Conservation (phyloP, 2,113 vertebrate genomes). For the Suricata suricatta region DNA sequence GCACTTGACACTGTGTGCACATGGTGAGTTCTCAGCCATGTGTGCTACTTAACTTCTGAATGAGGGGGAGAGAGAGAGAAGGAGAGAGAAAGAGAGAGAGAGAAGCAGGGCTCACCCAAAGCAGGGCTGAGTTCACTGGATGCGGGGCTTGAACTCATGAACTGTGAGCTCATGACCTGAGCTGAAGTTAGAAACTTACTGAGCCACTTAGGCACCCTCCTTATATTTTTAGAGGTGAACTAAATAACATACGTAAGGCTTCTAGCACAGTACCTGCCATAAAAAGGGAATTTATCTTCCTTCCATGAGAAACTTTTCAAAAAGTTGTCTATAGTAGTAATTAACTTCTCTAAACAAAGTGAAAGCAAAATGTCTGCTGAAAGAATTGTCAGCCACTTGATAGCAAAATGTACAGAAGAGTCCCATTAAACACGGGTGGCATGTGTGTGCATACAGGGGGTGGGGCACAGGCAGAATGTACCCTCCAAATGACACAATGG, state of each 20-base stretch:
- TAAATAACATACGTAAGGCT: neutral
- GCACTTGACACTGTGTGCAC: neutral
- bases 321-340: neutral
- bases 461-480: neutral
- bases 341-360: neutral
- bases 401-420: neutral
- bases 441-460: neutral
- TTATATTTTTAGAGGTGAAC: neutral
- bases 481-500: neutral
- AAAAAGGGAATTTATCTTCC: neutral
- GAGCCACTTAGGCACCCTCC: neutral
- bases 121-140: too few species aligned
- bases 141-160: too few species aligned
- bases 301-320: neutral
- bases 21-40: neutral
- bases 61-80: too few species aligned
- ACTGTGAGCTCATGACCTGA: too few species aligned
- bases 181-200: too few species aligned
- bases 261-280: neutral
- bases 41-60: neutral
- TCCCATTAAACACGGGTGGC: neutral
- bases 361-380: neutral
- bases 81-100: too few species aligned
- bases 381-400: neutral
- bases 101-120: too few species aligned